Base-by-base conservation (phyloP, 2,797 vertebrate genomes). In the Acanthornis magna region DNA sequence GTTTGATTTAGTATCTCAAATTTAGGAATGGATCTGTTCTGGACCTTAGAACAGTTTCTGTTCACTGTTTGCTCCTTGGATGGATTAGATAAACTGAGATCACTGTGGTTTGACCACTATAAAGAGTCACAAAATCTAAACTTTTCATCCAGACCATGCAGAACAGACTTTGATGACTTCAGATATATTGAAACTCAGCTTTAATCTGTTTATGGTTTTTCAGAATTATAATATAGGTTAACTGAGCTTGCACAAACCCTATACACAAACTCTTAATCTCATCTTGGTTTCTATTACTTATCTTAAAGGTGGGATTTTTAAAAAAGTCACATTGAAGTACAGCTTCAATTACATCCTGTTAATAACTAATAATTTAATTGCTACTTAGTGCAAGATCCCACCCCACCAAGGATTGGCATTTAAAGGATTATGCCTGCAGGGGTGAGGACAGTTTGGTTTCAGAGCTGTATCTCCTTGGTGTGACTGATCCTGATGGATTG, bases 301-400 rank as follows among this genome's bases (percentile, higher is more conserved):
- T 38, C 68, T 91, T 65, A 34, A 88, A 89, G 79, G 26, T 43
- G n/a, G 48, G n/a, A 30, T 74, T 79, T 80, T 91, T 75, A 47
- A 26, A 8, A 16, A 87, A 83, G 38, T 89, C 76, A 42, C 16
- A 30, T 67, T 89, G n/a, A 95, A 94, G 26, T 77, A 71, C 47
- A 90, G 51, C 61, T 97, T 95, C 91, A 92, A 71, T 94, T 95
- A 82, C 65, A 78, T 70, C 88, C 82, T 93, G 61, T 89, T 96
- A 95, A 93, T 95, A 95, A 95, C 81, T 93, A 91, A 95, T 91
- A 48, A 89, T 80, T 94, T 96, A 94, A 96, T 95, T 93, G 92
- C 29, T 48, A 74, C 65, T 89, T 76, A 72, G 25, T 90, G 82
- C 57, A 63, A 72, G 57, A 93, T 84, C 62, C 58, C 85, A 79